Percentiles rank a stretch among this genome's conserved stretches.
Conservation (phyloP, 23 tunicate genomes). For the Ciona savignyi region DNA sequence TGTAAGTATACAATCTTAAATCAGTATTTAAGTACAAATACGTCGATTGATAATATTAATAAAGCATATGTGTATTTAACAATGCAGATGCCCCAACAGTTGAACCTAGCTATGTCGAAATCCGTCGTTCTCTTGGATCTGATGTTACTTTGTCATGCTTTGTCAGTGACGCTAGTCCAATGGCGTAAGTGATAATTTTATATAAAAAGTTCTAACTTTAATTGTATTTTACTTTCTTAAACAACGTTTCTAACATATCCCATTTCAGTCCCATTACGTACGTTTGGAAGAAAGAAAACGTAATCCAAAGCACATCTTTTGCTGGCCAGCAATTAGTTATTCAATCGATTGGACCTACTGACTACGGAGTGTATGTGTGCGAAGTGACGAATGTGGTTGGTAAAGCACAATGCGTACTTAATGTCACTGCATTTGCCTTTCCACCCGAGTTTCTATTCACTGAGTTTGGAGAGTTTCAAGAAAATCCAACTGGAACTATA, state of each 20-base stretch:
- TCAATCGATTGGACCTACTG: slow-evolving; percentile 4
- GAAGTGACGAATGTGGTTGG: slow-evolving; percentile 54
- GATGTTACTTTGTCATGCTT: slow-evolving; percentile 15
- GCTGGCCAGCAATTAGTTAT: slow-evolving; percentile 4
- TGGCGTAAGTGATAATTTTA: slow-evolving; percentile 28
- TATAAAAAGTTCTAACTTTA: too few species aligned
- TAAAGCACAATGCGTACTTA: slow-evolving; percentile 24
- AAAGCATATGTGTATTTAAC: too few species aligned
- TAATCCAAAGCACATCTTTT: background rate
- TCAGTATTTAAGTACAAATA: too few species aligned
- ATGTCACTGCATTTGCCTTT: slow-evolving; percentile 66
- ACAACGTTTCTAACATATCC: too few species aligned
- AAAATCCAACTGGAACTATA: background rate
- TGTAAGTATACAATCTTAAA: too few species aligned
- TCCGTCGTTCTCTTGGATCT: slow-evolving; percentile 11
- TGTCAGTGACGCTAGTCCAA: slow-evolving; percentile 18
- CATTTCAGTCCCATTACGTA: slow-evolving; percentile 15
- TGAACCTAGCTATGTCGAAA: slow-evolving; percentile 14
- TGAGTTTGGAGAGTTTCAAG: background rate
- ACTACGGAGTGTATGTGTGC: slow-evolving; percentile 57
- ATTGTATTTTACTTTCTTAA: too few species aligned
- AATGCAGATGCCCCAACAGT: slow-evolving; percentile 47
- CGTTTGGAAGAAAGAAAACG: slow-evolving; percentile 33
- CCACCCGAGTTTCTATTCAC: slow-evolving; percentile 62
- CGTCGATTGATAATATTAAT: too few species aligned